Percentiles rank a stretch among this genome's conserved stretches.
Evolutionary conservation across 2,113 vertebrate genomes (phyloP).

Genomic region (Phrynocephalus versicolor): DNA sequence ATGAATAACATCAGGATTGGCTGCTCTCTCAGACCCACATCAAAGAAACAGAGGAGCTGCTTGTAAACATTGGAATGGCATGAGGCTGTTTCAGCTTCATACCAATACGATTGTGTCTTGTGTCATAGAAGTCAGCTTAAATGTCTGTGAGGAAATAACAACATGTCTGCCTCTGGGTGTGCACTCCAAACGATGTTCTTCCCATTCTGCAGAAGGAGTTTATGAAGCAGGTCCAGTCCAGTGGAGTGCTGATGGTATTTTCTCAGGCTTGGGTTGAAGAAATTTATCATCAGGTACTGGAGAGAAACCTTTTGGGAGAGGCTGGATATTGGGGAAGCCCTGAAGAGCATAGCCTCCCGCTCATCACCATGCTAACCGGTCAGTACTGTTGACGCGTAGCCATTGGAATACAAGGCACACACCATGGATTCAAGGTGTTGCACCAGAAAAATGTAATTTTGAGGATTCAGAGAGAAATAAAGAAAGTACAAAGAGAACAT

Average conservation of each 20-base stretch:
- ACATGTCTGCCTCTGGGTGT: background rate
- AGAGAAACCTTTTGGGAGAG: slow-evolving; percentile 92
- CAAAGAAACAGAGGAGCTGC: too few species aligned
- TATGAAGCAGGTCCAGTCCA: slow-evolving; percentile 90
- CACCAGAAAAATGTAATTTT: background rate
- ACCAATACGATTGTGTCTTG: too few species aligned
- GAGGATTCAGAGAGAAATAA: background rate
- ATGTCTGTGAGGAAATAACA: background rate
- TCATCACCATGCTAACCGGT: slow-evolving; percentile 94
- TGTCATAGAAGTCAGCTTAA: background rate
- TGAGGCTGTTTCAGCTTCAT: background rate
- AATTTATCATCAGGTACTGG: slow-evolving; percentile 90
- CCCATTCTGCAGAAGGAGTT: slow-evolving; percentile 88
- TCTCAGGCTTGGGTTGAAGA: slow-evolving; percentile 96
- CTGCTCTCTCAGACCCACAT: too few species aligned
- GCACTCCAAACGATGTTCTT: background rate
- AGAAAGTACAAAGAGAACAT: background rate
- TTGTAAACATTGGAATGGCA: background rate
- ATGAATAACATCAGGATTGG: background rate
- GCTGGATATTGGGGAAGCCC: slow-evolving; percentile 90
- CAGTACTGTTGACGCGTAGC: slow-evolving; percentile 33
- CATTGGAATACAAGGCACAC: background rate
- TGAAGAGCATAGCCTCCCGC: slow-evolving; percentile 84
- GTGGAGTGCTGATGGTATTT: slow-evolving; percentile 90
- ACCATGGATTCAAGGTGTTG: background rate